Evolutionary conservation across 2,888 invertebrate species (phyloP).

Genomic region (Synergus itoensis): DNA sequence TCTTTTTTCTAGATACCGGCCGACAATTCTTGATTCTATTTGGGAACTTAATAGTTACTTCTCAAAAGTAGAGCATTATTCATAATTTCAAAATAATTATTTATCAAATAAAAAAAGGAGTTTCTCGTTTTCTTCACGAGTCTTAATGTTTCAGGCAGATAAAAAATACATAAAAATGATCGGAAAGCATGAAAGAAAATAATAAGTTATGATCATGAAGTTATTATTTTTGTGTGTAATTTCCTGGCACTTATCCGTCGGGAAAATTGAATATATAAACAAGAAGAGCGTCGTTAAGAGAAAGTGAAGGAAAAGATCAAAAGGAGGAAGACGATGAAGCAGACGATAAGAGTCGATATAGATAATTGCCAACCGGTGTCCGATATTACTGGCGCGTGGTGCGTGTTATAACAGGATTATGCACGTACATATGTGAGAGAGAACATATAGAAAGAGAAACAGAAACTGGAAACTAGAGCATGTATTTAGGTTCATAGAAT

Average conservation of each 20-base stretch:
- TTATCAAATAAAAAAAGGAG: too few species aligned
- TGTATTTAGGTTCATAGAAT: constrained; percentile 34
- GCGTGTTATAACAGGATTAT: constrained; percentile 37
- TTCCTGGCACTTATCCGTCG: neutral
- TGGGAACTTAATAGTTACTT: neutral
- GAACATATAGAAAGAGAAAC: constrained; percentile 50
- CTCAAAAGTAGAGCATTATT: neutral
- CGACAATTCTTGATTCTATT: neutral
- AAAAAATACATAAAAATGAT: too few species aligned
- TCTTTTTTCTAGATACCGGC: neutral
- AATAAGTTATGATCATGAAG: too few species aligned
- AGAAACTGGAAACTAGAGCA: constrained; percentile 46
- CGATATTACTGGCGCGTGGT: constrained; percentile 37
- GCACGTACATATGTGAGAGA: constrained; percentile 46
- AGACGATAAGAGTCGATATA: constrained; percentile 27
- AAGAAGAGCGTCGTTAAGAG: constrained; percentile 7
- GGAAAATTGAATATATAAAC: neutral
- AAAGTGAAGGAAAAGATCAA: constrained; percentile 23
- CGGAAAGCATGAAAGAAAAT: too few species aligned
- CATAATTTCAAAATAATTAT: neutral
- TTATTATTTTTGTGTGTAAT: neutral
- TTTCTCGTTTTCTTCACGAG: too few species aligned
- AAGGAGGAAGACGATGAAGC: constrained; percentile 32
- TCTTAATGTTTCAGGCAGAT: too few species aligned
- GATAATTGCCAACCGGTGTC: constrained; percentile 35